Percentiles rank a stretch among this genome's conserved stretches.
phyloP scores from a whole-genome alignment of 2,888 invertebrate species.

The Metallyticus violacea region DNA sequence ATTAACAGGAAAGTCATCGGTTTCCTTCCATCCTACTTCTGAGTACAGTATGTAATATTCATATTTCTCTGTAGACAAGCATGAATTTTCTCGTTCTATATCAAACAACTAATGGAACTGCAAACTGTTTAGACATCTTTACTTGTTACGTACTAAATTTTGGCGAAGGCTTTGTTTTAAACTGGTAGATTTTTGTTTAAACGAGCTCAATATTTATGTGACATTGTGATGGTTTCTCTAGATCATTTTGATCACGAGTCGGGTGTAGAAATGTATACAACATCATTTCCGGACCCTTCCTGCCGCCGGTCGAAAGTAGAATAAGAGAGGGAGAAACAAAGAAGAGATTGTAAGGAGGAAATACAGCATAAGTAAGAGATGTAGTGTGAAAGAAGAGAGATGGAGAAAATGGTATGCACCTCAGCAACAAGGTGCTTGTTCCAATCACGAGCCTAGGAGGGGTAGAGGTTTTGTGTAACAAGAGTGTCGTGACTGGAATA shows the following conservation, averaged over 20 bases:
- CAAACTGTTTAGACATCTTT: too few species aligned
- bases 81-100: too few species aligned
- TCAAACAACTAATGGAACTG: too few species aligned
- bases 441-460: neutral
- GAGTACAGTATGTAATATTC: too few species aligned
- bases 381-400: neutral
- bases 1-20: too few species aligned
- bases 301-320: neutral
- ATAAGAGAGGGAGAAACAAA: neutral
- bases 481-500: slow-evolving; percentile 7
- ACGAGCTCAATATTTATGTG: neutral
- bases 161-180: too few species aligned
- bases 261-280: slow-evolving; percentile 8
- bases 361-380: neutral
- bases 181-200: neutral
- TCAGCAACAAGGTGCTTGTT: slow-evolving; percentile 13
- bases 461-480: slow-evolving; percentile 12
- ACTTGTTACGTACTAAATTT: too few species aligned
- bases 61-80: too few species aligned
- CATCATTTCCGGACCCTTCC: slow-evolving; percentile 5
- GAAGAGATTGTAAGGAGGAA: slow-evolving; percentile 1
- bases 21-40: too few species aligned
- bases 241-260: slow-evolving; percentile 20
- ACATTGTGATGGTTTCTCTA: neutral
- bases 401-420: slow-evolving; percentile 11